Evolutionary conservation across 2,797 vertebrate species (phyloP).

Genomic region (Coregonus suidteri): DNA sequence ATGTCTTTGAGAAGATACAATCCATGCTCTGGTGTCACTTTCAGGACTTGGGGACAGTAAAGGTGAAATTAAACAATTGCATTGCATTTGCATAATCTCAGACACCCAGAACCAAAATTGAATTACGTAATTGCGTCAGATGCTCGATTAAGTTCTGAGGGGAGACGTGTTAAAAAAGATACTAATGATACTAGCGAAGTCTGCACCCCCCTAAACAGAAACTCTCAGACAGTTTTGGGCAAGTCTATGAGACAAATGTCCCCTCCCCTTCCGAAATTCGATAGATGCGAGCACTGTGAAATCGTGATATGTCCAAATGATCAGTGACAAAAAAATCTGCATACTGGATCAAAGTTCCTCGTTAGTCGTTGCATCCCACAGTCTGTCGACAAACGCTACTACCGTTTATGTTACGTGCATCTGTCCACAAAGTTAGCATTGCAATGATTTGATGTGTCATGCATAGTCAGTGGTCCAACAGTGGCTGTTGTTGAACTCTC

Average conservation of each 20-base stretch:
- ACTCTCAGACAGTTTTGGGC: not conserved
- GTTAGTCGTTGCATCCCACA: not conserved
- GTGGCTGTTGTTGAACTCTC: not conserved
- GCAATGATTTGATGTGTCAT: not conserved
- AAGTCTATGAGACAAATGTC: not conserved
- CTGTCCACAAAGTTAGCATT: not conserved
- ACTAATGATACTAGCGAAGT: not conserved
- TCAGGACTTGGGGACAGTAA: conserved; percentile 40
- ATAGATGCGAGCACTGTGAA: not conserved
- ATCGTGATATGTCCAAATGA: no score
- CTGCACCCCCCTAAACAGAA: not conserved
- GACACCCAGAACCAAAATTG: not conserved
- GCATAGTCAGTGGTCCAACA: not conserved
- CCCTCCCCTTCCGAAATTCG: not conserved
- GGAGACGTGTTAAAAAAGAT: not conserved
- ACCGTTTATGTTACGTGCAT: not conserved
- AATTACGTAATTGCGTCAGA: not conserved
- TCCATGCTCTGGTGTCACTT: conserved; percentile 21
- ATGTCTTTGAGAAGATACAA: not conserved
- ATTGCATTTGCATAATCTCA: not conserved
- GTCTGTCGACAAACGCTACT: not conserved
- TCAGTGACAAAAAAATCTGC: no score
- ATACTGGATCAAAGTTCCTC: not conserved
- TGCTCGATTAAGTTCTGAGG: not conserved
- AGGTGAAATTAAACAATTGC: conserved; percentile 28